phyloP scores from a whole-genome alignment of 2,888 invertebrate genomes.

The Lasioglossum leucozonium region DNA sequence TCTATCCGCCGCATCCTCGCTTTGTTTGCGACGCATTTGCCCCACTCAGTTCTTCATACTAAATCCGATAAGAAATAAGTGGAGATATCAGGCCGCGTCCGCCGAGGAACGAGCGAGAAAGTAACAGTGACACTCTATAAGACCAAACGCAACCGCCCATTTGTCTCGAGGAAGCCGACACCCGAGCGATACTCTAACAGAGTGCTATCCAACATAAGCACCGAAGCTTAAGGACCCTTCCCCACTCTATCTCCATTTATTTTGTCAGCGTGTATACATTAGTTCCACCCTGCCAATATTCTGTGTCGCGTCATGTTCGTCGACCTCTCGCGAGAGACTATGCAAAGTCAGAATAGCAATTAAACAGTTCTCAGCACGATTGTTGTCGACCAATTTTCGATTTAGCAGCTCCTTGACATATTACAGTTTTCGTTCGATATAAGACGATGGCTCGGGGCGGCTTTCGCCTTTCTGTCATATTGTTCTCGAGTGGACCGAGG shows the following conservation, averaged over 20 bases:
- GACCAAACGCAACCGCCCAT: conserved; percentile 3
- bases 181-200: conserved; percentile 8
- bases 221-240: conserved; percentile 7
- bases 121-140: conserved; percentile 7
- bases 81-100: neutral
- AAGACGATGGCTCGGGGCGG: no score
- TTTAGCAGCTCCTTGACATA: no score
- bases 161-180: conserved; percentile 11
- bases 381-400: no score
- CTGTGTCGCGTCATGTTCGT: neutral
- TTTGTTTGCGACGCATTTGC: neutral
- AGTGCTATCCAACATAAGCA: conserved; percentile 17
- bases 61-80: conserved; percentile 7
- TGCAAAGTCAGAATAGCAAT: neutral
- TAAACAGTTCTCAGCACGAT: neutral
- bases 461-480: no score
- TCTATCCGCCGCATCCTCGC: neutral
- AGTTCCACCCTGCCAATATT: neutral
- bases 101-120: neutral
- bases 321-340: neutral
- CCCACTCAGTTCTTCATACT: neutral
- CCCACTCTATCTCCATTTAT: conserved; percentile 10
- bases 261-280: conserved; percentile 4
- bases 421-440: neutral
- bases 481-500: no score